phyloP scores from a whole-genome alignment of 1,140 invertebrate genomes.

The Drosophila sp. region DNA sequence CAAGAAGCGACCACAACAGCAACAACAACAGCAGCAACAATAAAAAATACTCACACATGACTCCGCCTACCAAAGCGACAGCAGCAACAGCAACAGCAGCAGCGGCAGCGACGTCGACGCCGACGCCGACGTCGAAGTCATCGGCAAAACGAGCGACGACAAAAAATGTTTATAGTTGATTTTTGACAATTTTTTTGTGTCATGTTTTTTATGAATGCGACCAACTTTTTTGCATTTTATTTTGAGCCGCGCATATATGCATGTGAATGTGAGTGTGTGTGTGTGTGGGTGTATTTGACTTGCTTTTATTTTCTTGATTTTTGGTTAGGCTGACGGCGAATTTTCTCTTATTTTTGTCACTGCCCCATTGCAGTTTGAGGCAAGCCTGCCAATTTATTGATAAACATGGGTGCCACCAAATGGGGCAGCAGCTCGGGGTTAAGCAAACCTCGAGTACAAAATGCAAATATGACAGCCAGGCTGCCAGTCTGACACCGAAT shows the following conservation, averaged over 20 bases:
- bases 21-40: conserved; percentile 18
- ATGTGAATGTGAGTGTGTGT: not conserved
- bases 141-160: conserved; percentile 27
- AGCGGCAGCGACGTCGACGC: conserved; percentile 9
- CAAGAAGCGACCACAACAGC: conserved; percentile 35
- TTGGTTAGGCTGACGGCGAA: conserved; percentile 50
- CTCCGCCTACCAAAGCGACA: conserved; percentile 70
- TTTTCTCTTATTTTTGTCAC: conserved; percentile 42
- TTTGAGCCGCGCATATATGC: conserved; percentile 42
- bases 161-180: conserved; percentile 70
- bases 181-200: conserved; percentile 70
- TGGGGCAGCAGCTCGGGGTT: conserved; percentile 38
- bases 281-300: conserved; percentile 18
- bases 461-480: not conserved
- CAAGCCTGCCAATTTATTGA: conserved; percentile 76
- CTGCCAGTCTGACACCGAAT: not conserved
- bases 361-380: conserved; percentile 49
- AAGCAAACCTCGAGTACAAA: conserved; percentile 36
- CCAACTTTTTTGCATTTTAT: conserved; percentile 73
- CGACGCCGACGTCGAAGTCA: conserved; percentile 26
- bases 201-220: conserved; percentile 31
- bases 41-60: conserved; percentile 67
- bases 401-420: conserved; percentile 58
- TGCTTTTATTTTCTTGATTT: conserved; percentile 36
- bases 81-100: conserved; percentile 13